These are phyloP conservation scores for Melinaea marsaeus DNA, from an alignment of 2,888 invertebrate genomes.

Conservation along the genomic window DNA sequence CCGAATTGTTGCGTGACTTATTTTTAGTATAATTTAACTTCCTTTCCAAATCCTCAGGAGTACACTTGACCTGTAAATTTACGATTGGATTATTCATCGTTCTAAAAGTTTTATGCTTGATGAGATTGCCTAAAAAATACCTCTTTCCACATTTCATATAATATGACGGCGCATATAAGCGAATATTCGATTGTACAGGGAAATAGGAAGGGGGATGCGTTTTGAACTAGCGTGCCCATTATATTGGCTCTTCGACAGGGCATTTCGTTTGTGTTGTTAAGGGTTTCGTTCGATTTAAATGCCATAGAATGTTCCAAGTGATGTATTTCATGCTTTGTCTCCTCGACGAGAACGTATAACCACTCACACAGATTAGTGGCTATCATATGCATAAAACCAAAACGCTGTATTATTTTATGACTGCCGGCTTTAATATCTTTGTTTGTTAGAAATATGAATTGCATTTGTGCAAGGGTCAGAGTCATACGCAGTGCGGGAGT, in stretches of 20 bases:
- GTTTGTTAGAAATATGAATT: constrained; percentile 95
- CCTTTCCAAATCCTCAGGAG: constrained; percentile 69
- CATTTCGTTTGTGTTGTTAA: constrained; percentile 42
- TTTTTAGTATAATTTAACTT: constrained; percentile 58
- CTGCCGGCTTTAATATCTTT: constrained; percentile 81
- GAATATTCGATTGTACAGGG: constrained; percentile 95
- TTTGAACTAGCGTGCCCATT: constrained; percentile 84
- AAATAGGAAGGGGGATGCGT: constrained; percentile 88
- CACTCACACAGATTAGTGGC: constrained; percentile 96
- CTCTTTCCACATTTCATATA: constrained; percentile 95
- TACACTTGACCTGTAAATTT: constrained; percentile 65
- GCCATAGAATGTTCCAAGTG: constrained; percentile 78
- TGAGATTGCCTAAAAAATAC: constrained; percentile 49
- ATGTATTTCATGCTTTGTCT: constrained; percentile 91
- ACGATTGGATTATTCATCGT: constrained; percentile 21
- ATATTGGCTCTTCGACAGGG: constrained; percentile 80
- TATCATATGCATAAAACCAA: constrained; percentile 96
- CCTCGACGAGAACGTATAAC: constrained; percentile 91
- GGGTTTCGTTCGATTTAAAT: constrained; percentile 34
- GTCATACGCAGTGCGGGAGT: constrained; percentile 89
- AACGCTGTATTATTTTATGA: constrained; percentile 85
- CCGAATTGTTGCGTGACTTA: constrained; percentile 70
- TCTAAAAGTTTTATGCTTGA: background rate
- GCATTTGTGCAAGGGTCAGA: constrained; percentile 92
- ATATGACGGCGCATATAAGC: constrained; percentile 91